Base-by-base conservation (phyloP, 1,140 invertebrate species). In the Lycorma delicatula region DNA sequence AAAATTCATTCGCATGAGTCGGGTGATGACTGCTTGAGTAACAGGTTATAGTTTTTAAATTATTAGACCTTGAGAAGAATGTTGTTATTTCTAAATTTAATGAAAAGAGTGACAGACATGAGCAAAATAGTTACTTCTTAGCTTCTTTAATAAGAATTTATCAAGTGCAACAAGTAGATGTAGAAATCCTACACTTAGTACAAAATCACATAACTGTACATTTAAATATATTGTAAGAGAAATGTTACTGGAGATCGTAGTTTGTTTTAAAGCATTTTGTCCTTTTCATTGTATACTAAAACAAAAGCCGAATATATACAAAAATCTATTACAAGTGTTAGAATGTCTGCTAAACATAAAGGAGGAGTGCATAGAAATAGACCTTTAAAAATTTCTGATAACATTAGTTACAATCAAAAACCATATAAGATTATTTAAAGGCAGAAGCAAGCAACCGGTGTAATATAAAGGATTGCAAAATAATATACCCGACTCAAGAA, bases 401-500 rank as follows among this genome's bases (percentile, higher is more conserved):
- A 46, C 51, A 29, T 54, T 31, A 51, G 23, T 27, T 31, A 41
- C 44, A 12, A 28, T 31, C 20, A 28, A 51, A 28, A 38, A 26
- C 1, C 16, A 41, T 26, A 47, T 52, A 22, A 46, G 57, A 38
- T 34, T 29, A 27, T 53, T 47, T 34, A 55, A 59, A 59, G 7
- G 54, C 54, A 54, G 52, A 50, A 16, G 16, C 41, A n/a, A n/a
- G n/a, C n/a, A 38, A 27, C 54, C 25, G 44, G 23, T 61, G 59
- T 47, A 59, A 50, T 28, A 41, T 59, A 20, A 47, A 61, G 16
- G 7, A 46, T 59, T 48, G 53, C 51, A 16, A 47, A 28, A 61
- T 59, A 59, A 49, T 20, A 27, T 58, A 59, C 41, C 48, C 59
- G 47, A 50, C 56, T 2, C 29, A 61, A 29, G 57, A 48, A 36